Conservation (phyloP, 2,797 vertebrate genomes). For the Pipistrellus pipistrellus region DNA sequence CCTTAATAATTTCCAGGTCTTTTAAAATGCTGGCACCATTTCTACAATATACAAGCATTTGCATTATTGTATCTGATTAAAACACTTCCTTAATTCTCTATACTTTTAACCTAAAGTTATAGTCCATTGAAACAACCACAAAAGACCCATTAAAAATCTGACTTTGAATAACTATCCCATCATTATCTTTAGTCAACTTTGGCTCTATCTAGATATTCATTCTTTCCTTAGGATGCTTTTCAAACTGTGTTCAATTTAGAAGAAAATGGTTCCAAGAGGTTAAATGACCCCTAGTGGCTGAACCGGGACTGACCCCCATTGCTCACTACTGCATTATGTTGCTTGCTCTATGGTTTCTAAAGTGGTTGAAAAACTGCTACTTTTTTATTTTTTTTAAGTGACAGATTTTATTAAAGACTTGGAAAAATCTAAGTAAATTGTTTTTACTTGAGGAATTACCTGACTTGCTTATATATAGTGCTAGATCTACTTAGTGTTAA, state of each 20-base stretch:
- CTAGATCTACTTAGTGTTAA: not conserved
- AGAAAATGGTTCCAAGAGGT: not conserved
- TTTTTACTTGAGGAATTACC: not conserved
- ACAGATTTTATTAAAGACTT: slow-evolving; percentile 31
- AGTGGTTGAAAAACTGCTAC: not conserved
- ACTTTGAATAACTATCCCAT: not conserved
- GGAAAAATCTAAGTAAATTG: not conserved
- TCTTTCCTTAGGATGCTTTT: not conserved
- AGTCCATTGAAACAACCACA: not conserved
- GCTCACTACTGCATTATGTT: not conserved
- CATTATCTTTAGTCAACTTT: not conserved
- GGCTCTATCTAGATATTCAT: not conserved
- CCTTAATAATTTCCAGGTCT: not conserved
- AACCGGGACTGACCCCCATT: not conserved
- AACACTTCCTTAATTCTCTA: not conserved
- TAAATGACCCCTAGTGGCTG: slow-evolving; percentile 45
- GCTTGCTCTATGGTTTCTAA: not conserved
- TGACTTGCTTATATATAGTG: not conserved
- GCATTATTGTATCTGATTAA: not conserved
- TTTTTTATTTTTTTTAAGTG: not conserved
- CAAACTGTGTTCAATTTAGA: not conserved
- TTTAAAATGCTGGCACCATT: not conserved
- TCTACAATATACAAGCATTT: slow-evolving; percentile 2
- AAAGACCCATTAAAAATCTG: not conserved
- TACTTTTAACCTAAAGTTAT: not conserved